Evolutionary conservation across 1,140 invertebrate genomes (phyloP), one percentile per base, ranked within the genome.

Genomic region (Eupeodes corollae): DNA sequence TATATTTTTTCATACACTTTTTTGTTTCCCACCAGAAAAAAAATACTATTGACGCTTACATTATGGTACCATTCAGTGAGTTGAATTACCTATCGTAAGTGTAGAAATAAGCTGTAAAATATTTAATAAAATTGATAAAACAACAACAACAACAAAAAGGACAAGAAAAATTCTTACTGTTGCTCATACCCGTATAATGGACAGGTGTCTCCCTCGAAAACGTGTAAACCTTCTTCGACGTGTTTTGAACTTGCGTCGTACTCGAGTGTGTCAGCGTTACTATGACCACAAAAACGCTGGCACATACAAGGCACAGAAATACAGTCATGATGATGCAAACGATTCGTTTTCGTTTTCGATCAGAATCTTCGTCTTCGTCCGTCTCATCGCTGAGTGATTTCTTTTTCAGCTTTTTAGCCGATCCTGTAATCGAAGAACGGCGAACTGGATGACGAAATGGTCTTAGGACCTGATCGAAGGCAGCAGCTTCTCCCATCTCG

Each of bases 261-360:
- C 70, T 76, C 57, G 75, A 74, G 65, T 83, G 81, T 10, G 82
- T 84, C 52, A 85, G 71, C 32, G 82, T 84, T 53, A 85, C 73
- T 54, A 84, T 75, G 56, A 85, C 79, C 51, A 79, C 79, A 37
- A 84, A 75, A 21, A 84, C 72, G 44, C 79, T 79, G 31, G 80
- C 77, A 49, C 77, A 71, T 37, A 80, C 73, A 51, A 84, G 69
- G 56, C 80, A 79, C 57, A 83, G 63, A 66, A 83, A 82, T 14
- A 79, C 81, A 5, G 73, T 78, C 37, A 82, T 71, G 15, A 83
- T 74, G 46, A 79, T 75, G 53, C 75, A 76, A 31, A 81, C 78
- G 53, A 80, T 77, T 46, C 75, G 73, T 34, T 76, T 75, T 43
- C 80, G 71, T 32, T 79, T 73, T n/a, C 76, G 73, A 44, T 79